Evolutionary conservation across 2,113 vertebrate genomes (phyloP).

Genomic region (Clarias magur): DNA sequence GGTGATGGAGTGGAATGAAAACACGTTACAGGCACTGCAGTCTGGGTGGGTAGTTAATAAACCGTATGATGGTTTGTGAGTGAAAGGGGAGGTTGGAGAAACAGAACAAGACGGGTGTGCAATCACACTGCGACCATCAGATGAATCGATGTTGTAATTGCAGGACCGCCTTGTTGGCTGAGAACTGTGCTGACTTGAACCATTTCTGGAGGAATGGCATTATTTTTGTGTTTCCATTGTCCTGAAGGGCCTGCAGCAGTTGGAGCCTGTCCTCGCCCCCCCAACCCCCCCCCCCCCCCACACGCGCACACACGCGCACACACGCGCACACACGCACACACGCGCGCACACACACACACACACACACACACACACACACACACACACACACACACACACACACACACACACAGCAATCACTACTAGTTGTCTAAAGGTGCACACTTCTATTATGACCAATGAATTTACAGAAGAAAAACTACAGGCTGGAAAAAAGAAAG

Average conservation of each 20-base stretch:
- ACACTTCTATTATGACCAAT: slow-evolving; percentile 39
- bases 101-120: slow-evolving; percentile 3
- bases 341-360: neutral
- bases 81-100: slow-evolving; percentile 35
- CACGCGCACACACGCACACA: neutral
- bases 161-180: slow-evolving; percentile 53
- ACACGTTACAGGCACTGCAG: slow-evolving; percentile 15
- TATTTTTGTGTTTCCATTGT: slow-evolving; percentile 62
- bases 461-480: slow-evolving; percentile 36
- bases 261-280: neutral
- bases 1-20: slow-evolving; percentile 28
- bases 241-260: slow-evolving; percentile 27
- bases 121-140: slow-evolving; percentile 31
- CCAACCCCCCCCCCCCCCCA: no score
- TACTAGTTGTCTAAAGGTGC: slow-evolving; percentile 24
- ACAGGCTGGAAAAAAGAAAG: slow-evolving; percentile 26
- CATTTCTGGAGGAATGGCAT: slow-evolving; percentile 49
- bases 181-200: slow-evolving; percentile 52
- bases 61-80: slow-evolving; percentile 17
- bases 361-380: neutral
- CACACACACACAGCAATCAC: neutral
- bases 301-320: slow-evolving; percentile 4
- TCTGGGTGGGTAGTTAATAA: slow-evolving; percentile 33
- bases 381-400: neutral
- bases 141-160: slow-evolving; percentile 54